Base-by-base conservation (phyloP, 2,888 invertebrate genomes). In the Iselma pallidipennis region DNA sequence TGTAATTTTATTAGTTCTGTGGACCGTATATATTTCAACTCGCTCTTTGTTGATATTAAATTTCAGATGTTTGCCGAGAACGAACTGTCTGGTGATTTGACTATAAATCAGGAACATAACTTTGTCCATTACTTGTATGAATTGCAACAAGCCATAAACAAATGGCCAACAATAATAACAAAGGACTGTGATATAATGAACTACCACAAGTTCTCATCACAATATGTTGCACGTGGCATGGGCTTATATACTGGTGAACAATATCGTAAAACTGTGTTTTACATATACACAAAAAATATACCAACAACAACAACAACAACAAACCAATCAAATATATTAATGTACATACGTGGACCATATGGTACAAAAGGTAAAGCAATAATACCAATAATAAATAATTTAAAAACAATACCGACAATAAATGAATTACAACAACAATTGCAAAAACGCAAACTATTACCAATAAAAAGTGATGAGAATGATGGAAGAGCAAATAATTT, bases 171-270 rank as follows among this genome's bases (percentile, higher is more conserved):
- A 50, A 4, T 7, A 33, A 45, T 21, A 21, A 67, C 61, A 21
- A 73, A 68, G 23, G 67, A 70, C 7, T 45, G 58, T 2, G 59
- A 63, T 4, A 61, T 59, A 6, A 51, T 65, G 23, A 57, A 16
- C 29, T 10, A 29, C 49, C 51, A 49, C 53, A 76, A 67, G 49
- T 66, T 72, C 26, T 68, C 84, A 7, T 79, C 84, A 2, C 83
- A 85, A 69, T 88, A 87, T 71, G 81, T 86, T 2, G 87, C 86
- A 0, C 82, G 85, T 75, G 88, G 88, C 9, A 86, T 87, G 76
- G 88, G 88, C 1, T 76, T 89, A 19, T 80, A 84, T 31, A 85
- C 85, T 31, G 86, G 86, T 25, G 86, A 86, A 76, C 81, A 85
- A 52, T 81, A 85, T 59, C 83, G 83, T 63, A 84, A 84, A 76